These are phyloP conservation scores for Hucho hucho DNA, from an alignment of 2,113 vertebrate species.

Conservation along the genomic window DNA sequence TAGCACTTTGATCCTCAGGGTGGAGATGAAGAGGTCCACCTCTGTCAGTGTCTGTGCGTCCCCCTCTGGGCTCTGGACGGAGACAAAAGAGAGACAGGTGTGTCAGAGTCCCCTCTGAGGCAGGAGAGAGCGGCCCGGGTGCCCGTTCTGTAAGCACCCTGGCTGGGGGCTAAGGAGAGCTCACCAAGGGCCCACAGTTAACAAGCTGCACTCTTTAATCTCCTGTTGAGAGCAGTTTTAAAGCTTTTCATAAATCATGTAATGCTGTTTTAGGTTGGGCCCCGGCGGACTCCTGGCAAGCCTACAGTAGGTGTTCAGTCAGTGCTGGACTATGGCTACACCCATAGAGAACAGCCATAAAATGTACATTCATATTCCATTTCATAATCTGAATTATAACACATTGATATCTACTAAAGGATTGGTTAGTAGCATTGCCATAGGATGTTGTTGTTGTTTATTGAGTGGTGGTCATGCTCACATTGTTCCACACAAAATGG, in stretches of 20 bases:
- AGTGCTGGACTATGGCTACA: background rate
- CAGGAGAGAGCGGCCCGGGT: background rate
- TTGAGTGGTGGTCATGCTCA: background rate
- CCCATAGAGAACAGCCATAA: background rate
- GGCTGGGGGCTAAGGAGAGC: background rate
- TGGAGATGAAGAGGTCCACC: slow-evolving; percentile 95
- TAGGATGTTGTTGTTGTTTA: background rate
- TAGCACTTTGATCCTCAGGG: slow-evolving; percentile 95
- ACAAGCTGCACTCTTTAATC: background rate
- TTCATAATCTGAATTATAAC: background rate
- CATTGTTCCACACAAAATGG: background rate
- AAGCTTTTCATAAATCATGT: background rate
- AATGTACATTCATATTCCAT: background rate
- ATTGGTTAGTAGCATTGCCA: background rate
- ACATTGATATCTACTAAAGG: background rate
- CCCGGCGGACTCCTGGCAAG: background rate
- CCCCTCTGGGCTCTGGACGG: slow-evolving; percentile 83
- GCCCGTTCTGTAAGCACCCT: background rate
- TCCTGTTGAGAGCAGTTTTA: background rate
- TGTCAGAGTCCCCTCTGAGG: slow-evolving; percentile 11
- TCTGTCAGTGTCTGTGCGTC: slow-evolving; percentile 89
- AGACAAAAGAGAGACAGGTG: slow-evolving; percentile 13
- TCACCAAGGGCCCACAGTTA: background rate
- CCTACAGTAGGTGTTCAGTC: background rate
- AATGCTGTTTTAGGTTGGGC: background rate